These are phyloP conservation scores for Drosophila suzukii DNA, from an alignment of 1,140 invertebrate species.

Conservation along the genomic window DNA sequence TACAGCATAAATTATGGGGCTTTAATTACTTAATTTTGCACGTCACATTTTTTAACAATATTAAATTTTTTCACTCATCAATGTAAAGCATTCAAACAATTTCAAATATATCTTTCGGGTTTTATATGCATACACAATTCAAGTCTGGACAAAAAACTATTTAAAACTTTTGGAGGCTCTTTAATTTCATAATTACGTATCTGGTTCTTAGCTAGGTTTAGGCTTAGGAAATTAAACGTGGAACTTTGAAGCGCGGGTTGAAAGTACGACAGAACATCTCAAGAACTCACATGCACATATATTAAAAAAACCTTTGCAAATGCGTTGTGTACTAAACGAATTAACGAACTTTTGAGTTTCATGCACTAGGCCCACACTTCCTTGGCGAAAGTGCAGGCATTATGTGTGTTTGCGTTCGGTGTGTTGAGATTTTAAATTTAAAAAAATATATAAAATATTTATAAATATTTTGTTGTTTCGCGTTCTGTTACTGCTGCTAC, in stretches of 20 bases:
- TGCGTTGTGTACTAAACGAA: conserved; percentile 7
- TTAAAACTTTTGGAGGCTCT: conserved; percentile 64
- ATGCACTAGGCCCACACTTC: conserved; percentile 25
- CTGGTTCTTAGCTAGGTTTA: conserved; percentile 63
- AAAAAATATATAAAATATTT: conserved; percentile 74
- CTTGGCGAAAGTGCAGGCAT: conserved; percentile 21
- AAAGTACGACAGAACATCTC: conserved; percentile 37
- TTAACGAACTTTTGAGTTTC: conserved; percentile 44
- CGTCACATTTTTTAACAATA: conserved; percentile 70
- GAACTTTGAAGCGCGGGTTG: conserved; percentile 28
- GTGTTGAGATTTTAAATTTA: conserved; percentile 64
- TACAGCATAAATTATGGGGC: conserved; percentile 49
- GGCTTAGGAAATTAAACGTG: conserved; percentile 27
- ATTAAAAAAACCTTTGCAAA: conserved; percentile 39
- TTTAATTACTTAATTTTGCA: conserved; percentile 68
- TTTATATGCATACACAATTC: conserved; percentile 42
- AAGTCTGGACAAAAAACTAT: conserved; percentile 55
- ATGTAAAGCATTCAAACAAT: conserved; percentile 69
- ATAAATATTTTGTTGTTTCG: conserved; percentile 73
- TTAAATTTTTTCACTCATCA: conserved; percentile 38
- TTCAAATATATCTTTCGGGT: conserved; percentile 34
- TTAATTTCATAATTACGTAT: conserved; percentile 77
- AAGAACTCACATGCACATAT: conserved; percentile 44
- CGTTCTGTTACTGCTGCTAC: conserved; percentile 57
- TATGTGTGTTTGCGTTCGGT: conserved; percentile 37